Conservation (phyloP, 2,888 invertebrate genomes). For the Platerodrilus igneus region DNA sequence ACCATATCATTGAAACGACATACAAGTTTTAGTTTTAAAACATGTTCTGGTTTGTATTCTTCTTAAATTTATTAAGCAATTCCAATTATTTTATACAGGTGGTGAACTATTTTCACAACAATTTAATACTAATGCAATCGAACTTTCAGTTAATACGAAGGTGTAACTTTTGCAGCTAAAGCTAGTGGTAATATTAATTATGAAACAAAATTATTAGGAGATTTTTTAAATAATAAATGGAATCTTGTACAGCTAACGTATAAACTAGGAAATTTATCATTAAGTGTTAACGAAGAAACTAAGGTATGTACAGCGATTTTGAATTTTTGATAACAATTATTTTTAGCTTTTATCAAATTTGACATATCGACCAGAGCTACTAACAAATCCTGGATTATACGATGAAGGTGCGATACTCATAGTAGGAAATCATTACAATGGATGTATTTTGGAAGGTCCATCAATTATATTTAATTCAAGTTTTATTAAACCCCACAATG, state of each 20-base stretch:
- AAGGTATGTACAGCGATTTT: constrained; percentile 51
- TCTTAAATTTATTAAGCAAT: no score
- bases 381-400: constrained; percentile 67
- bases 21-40: constrained; percentile 76
- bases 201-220: constrained; percentile 62
- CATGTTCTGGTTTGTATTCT: constrained; percentile 58
- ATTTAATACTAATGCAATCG: constrained; percentile 52
- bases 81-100: no score
- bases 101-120: constrained; percentile 68
- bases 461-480: constrained; percentile 70
- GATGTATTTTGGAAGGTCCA: constrained; percentile 84
- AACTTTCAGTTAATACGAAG: constrained; percentile 46
- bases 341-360: constrained; percentile 70
- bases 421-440: constrained; percentile 76
- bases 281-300: constrained; percentile 52
- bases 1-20: constrained; percentile 75
- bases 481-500: constrained; percentile 61
- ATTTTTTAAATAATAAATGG: constrained; percentile 77
- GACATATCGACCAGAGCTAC: constrained; percentile 70
- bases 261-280: constrained; percentile 55
- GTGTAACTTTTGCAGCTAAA: constrained; percentile 50
- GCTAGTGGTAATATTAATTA: constrained; percentile 50
- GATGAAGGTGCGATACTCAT: constrained; percentile 68
- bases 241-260: constrained; percentile 68
- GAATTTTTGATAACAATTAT: constrained; percentile 7